Evolutionary conservation across 2,113 vertebrate species (phyloP).

Genomic region (Chaetodon trifascialis): DNA sequence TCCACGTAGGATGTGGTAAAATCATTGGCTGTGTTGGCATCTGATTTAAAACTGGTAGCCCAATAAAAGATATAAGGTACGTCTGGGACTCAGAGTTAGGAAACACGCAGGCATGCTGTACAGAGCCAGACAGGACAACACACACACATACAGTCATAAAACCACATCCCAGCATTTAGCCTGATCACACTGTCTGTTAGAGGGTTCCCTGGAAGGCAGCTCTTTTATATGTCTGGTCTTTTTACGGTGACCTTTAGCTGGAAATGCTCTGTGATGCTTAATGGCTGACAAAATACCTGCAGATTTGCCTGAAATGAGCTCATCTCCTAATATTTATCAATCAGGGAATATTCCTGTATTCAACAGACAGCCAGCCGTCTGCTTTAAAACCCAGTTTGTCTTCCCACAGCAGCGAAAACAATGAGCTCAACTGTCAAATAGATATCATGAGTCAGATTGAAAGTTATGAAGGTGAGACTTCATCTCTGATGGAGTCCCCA

Average conservation of each 20-base stretch:
- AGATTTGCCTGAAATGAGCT: slow-evolving; percentile 41
- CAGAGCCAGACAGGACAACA: slow-evolving; percentile 27
- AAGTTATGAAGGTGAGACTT: slow-evolving; percentile 33
- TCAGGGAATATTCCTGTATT: slow-evolving; percentile 24
- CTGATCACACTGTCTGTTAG: slow-evolving; percentile 57
- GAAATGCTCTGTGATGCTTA: slow-evolving; percentile 47
- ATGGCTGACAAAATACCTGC: slow-evolving; percentile 60
- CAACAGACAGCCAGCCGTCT: not conserved
- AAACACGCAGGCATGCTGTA: slow-evolving; percentile 29
- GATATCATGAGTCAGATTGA: slow-evolving; percentile 33
- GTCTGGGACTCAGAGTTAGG: slow-evolving; percentile 28
- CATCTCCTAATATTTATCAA: slow-evolving; percentile 38
- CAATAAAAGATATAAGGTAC: slow-evolving; percentile 38
- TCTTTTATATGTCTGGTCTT: slow-evolving; percentile 77
- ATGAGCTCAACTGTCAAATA: slow-evolving; percentile 30
- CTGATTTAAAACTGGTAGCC: slow-evolving; percentile 44
- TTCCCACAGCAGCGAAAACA: not conserved
- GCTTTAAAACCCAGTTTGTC: slow-evolving; percentile 20
- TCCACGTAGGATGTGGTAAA: not conserved
- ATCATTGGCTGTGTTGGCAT: slow-evolving; percentile 24
- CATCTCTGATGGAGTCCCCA: slow-evolving; percentile 15
- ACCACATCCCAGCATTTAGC: slow-evolving; percentile 45
- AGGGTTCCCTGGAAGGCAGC: slow-evolving; percentile 34
- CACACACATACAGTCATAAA: slow-evolving; percentile 26
- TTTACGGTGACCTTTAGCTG: slow-evolving; percentile 67